phyloP scores from a whole-genome alignment of 1,140 invertebrate species.

The Cheumatopsyche charites region DNA sequence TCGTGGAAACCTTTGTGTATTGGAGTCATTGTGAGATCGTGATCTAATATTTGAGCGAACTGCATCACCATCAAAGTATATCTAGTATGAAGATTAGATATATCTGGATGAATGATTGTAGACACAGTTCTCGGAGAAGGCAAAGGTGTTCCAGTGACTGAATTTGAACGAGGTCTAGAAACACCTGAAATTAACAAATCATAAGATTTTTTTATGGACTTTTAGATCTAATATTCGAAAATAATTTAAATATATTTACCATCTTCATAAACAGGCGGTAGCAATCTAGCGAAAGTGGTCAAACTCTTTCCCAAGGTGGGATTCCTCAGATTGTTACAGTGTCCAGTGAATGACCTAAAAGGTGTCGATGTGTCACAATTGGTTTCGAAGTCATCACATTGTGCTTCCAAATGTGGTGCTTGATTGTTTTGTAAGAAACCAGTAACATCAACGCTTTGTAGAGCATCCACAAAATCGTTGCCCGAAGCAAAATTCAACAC shows the following conservation, averaged over 20 bases:
- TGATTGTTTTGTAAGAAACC: conserved; percentile 60
- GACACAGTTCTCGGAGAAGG: conserved; percentile 85
- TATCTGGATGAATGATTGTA: conserved; percentile 85
- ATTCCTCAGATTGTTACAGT: conserved; percentile 90
- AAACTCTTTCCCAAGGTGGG: conserved; percentile 84
- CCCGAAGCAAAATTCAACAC: conserved; percentile 68
- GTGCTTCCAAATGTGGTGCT: conserved; percentile 59
- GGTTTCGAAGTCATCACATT: conserved; percentile 69
- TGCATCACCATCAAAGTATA: conserved; percentile 94
- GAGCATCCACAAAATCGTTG: conserved; percentile 71
- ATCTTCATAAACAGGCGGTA: conserved; percentile 89
- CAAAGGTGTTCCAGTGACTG: conserved; percentile 74
- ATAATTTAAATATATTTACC: conserved; percentile 56
- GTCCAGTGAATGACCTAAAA: conserved; percentile 83
- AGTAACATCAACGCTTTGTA: conserved; percentile 77
- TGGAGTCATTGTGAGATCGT: conserved; percentile 91
- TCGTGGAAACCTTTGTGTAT: conserved; percentile 86
- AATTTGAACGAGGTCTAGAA: conserved; percentile 73
- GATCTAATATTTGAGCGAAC: conserved; percentile 90
- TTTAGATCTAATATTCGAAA: background rate
- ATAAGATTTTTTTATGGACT: background rate
- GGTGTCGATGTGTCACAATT: conserved; percentile 81
- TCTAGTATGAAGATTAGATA: conserved; percentile 83
- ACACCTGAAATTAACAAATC: conserved; percentile 61
- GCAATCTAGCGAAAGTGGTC: conserved; percentile 83